Base-by-base conservation (phyloP, 2,797 vertebrate species). In the Chanos chanos region DNA sequence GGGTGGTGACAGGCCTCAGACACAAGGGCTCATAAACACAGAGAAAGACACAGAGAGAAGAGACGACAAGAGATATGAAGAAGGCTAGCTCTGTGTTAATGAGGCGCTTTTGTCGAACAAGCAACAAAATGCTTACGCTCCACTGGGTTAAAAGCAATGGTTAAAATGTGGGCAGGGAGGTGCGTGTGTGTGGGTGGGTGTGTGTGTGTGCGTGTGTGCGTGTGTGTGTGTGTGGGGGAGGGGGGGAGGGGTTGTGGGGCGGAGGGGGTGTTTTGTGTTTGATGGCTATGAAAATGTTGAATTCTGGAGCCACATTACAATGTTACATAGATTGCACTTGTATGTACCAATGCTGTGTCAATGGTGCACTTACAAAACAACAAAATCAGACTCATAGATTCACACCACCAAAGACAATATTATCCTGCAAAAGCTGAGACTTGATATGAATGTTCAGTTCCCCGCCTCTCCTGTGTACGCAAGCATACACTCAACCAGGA, bases 31-130 rank as follows among this genome's bases (percentile, higher is more conserved):
- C 71, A 60, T 67, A 61, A 56, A 60, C 21, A 18, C 7, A 39
- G 15, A 28, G 62, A 39, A 18, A 43, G 37, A 19, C 22, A 21
- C 6, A 13, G 43, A 15, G 19, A 34, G 43, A 19, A 31, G 24
- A 40, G 24, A 7, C 47, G 47, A 34, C 18, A 12, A 45, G 5
- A 16, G 33, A 61, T 56, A 55, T 61, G 52, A 60, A 24, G 56
- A 39, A 53, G 50, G 28, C 16, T 31, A 57, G 41, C 68, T 53
- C 39, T 40, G 50, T 12, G 79, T 84, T 82, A 81, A 81, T 63
- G 57, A 70, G 80, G 70, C 56, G 67, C 75, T 77, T 80, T 71
- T 76, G 83, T 76, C 68, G 76, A 80, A 80, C 81, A 81, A 73
- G 78, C 81, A 76, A 70, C 71, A 61, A 73, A 71, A 53, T 9